These are phyloP conservation scores for Petrocephalus microphthalmus DNA, from an alignment of 2,113 vertebrate species.

Conservation along the genomic window DNA sequence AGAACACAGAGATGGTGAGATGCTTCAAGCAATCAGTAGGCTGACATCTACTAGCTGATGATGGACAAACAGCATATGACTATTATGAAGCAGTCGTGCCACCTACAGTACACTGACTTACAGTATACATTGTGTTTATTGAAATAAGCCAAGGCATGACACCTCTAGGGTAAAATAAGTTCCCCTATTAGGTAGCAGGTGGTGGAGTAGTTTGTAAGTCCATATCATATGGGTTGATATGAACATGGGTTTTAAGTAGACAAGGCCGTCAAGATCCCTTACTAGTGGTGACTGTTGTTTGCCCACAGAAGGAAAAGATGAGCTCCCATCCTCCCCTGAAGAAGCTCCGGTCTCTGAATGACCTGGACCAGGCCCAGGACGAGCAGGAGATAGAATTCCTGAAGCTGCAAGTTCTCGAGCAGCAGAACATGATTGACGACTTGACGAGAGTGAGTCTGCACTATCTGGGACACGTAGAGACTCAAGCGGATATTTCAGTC, in stretches of 20 bases:
- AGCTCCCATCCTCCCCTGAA: slow-evolving; percentile 86
- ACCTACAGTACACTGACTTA: no score
- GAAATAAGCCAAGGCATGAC: not conserved
- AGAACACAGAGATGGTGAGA: slow-evolving; percentile 92
- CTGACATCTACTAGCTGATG: not conserved
- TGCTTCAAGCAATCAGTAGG: not conserved
- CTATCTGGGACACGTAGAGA: no score
- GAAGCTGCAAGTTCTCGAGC: slow-evolving; percentile 94
- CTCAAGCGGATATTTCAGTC: not conserved
- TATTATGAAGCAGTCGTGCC: not conserved
- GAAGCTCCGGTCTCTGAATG: slow-evolving; percentile 93
- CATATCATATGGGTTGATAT: not conserved
- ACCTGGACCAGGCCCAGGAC: slow-evolving; percentile 92
- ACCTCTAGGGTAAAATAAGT: not conserved
- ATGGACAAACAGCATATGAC: not conserved
- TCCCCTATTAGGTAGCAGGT: not conserved
- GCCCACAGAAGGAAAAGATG: slow-evolving; percentile 86
- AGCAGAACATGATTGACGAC: slow-evolving; percentile 79
- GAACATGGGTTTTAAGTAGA: not conserved
- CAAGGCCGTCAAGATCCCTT: not conserved
- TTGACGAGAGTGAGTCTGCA: slow-evolving; percentile 55
- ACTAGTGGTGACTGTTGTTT: slow-evolving; percentile 21
- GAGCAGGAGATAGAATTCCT: slow-evolving; percentile 96
- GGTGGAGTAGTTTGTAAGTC: no score
- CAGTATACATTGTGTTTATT: not conserved